A percentile compares a stretch with the other conserved stretches of the same genome.
phyloP scores from a whole-genome alignment of 2,888 invertebrate genomes.

The Diarsia rubi region DNA sequence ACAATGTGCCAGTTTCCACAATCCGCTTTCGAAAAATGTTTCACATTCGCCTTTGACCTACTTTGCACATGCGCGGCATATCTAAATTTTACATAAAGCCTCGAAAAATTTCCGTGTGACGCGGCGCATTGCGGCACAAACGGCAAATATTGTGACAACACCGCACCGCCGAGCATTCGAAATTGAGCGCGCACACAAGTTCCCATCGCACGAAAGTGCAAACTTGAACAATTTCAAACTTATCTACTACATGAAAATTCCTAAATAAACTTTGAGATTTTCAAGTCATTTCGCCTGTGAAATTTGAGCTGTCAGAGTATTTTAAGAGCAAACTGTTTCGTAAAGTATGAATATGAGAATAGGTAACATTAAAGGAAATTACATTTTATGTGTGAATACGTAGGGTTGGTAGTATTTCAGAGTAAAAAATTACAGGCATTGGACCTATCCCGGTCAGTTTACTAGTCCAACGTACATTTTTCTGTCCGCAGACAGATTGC shows the following conservation, averaged over 20 bases:
- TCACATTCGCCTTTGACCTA: constrained; percentile 66
- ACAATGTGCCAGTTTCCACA: constrained; percentile 64
- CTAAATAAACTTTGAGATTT: constrained; percentile 66
- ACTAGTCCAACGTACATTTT: constrained; percentile 47
- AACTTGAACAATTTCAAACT: constrained; percentile 66
- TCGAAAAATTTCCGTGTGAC: constrained; percentile 75
- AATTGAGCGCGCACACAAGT: constrained; percentile 65
- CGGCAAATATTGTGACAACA: constrained; percentile 75
- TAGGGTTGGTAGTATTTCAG: constrained; percentile 33
- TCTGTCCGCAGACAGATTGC: constrained; percentile 61
- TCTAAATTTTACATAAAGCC: constrained; percentile 72
- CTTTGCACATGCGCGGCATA: constrained; percentile 68
- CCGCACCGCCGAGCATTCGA: constrained; percentile 61
- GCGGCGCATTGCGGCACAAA: constrained; percentile 75
- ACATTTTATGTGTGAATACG: constrained; percentile 24
- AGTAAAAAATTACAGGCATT: constrained; percentile 39
- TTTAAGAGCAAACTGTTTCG: constrained; percentile 25
- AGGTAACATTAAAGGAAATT: constrained; percentile 40
- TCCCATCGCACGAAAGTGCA: constrained; percentile 54
- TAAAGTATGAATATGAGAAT: constrained; percentile 17
- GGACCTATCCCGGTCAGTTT: constrained; percentile 45
- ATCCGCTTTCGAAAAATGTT: constrained; percentile 63
- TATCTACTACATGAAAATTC: constrained; percentile 62
- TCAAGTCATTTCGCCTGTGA: constrained; percentile 54
- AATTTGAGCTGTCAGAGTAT: constrained; percentile 46